Base-by-base conservation (phyloP, 2,797 vertebrate species). In the Enteromius viviparus region DNA sequence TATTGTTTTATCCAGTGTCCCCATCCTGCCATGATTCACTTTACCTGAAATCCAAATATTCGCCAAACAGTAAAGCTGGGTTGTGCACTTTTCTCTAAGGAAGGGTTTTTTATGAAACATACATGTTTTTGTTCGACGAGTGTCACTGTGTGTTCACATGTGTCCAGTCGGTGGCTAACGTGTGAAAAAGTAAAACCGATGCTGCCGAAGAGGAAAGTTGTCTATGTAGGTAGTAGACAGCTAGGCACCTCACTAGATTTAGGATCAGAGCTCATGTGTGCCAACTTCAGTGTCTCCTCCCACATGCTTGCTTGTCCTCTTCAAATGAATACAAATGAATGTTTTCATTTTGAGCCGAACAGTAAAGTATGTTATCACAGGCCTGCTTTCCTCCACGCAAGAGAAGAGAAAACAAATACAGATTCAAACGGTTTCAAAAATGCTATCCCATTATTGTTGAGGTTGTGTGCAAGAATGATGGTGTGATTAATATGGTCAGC, bases 251-350 rank as follows among this genome's bases (percentile, higher is more conserved):
- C 47, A 34, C 17, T 71, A 49, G 42, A 4, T 49, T 71, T 26
- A 10, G 42, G 45, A 49, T 49, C 8, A 19, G 29, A 34, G 62
- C 62, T 65, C 15, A 65, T 19, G 45, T 29, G 47, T 82, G 84
- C 84, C 81, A 79, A 64, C 81, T 70, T 32, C 26, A 75, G 71
- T 66, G 66, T 79, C 66, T 64, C 80, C 78, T 81, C 71, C 89
- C 83, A 32, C 87, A 89, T 77, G 32, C 87, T 84, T 89, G 90
- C 78, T 78, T 62, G 40, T 81, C 89, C 49, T 87, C 91, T 89
- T 91, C 87, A 92, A 93, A 94, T 94, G 82, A 94, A 92, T 93
- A 93, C 92, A 92, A 93, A 94, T 91, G 91, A 93, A 89, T 94
- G 94, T 94, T 95, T 95, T 95, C 88, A 84, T 91, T 92, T 91